Evolutionary conservation across 2,797 vertebrate genomes (phyloP), one percentile per base, ranked within the genome.

Genomic region (Pelochelys cantorii): DNA sequence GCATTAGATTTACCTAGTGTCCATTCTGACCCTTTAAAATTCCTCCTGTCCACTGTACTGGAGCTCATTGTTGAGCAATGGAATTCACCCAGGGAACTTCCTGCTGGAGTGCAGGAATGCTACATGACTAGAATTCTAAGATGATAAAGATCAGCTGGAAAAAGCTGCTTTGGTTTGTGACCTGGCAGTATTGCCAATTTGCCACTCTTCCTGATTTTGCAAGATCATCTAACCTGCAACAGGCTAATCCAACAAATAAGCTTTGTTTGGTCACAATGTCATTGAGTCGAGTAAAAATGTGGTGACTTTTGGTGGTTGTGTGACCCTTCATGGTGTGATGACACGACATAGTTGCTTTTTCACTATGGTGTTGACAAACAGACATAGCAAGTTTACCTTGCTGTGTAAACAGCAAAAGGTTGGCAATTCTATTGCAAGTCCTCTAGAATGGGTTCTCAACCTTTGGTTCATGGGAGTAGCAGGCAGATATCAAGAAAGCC

Each of bases 71-170:
- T 52, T 52, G 42, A 48, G 25, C 42, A 29, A 29, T 77, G 74
- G 42, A 29, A 77, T 77, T 52, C 74, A 17, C 74, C 4, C 7
- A 25, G 48, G 57, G 92, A 55, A 74, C 62, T 93, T 95, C 89
- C 83, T 56, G 68, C 84, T 34, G 75, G 65, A 57, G 65, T 95
- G 57, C 18, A 84, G 31, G n/a, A 22, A 3, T 11, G 10, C 91
- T 78, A 85, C 23, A 31, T 80, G 79, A 60, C 65, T 85, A 54
- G 59, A 88, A 87, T 81, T 80, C 81, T 77, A 75, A 17, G 11
- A 84, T 29, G 87, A 77, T 85, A 42, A 79, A 29, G 89, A 90
- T 29, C 87, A 94, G 82, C 31, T 71, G 88, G 81, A 86, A 91
- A 7, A 86, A 68, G 3, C 54, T 56, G 59, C 90, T 79, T 95